phyloP scores from a whole-genome alignment of 2,888 invertebrate genomes.

The Agrypnus murinus region DNA sequence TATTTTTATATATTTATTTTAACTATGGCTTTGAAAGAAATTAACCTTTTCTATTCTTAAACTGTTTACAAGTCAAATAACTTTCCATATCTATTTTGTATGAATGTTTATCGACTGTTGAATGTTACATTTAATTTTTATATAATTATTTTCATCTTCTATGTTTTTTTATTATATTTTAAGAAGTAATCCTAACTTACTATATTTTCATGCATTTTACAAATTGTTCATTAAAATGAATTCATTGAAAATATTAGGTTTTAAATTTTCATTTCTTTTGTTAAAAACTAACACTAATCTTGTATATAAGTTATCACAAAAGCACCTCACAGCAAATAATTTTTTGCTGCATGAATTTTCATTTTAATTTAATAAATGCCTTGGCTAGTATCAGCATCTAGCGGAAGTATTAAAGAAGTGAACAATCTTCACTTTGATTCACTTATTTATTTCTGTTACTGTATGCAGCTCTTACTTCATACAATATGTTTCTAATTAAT shows the following conservation, averaged over 20 bases:
- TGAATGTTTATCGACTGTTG: slow-evolving; percentile 14
- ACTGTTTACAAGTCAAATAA: slow-evolving; percentile 9
- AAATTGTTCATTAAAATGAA: too few species aligned
- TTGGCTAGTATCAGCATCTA: slow-evolving; percentile 52
- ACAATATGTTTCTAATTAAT: slow-evolving; percentile 55
- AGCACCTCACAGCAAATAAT: neutral
- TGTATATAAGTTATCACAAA: slow-evolving; percentile 14
- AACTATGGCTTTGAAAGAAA: slow-evolving; percentile 40
- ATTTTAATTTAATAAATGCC: slow-evolving; percentile 17
- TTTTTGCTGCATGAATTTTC: neutral
- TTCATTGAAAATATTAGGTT: too few species aligned
- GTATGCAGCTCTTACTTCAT: slow-evolving; percentile 61
- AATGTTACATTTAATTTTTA: neutral
- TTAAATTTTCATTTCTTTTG: too few species aligned
- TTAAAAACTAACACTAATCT: slow-evolving; percentile 23
- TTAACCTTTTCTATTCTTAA: slow-evolving; percentile 25
- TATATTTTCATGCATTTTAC: too few species aligned
- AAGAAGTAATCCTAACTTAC: neutral
- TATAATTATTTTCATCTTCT: too few species aligned
- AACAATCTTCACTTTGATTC: slow-evolving; percentile 52
- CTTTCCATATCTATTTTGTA: neutral
- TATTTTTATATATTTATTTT: neutral
- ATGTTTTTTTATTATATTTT: too few species aligned
- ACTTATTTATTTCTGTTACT: slow-evolving; percentile 57
- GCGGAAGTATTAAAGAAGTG: slow-evolving; percentile 55